Conservation (phyloP, 2,888 invertebrate genomes). For the Didymodactylos carnosus region DNA sequence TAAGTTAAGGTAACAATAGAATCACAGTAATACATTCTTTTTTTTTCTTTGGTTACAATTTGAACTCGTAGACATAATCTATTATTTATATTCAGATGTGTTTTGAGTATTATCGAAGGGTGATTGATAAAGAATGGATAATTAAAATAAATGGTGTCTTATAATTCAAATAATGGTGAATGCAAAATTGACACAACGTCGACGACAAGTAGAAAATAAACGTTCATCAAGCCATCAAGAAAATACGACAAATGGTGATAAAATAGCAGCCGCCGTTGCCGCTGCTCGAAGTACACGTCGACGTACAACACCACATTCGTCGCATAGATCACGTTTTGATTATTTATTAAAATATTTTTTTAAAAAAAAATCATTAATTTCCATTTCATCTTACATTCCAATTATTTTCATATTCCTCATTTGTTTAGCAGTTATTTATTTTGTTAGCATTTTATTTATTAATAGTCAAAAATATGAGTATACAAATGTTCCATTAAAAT, state of each 20-base stretch:
- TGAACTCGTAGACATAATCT: no score
- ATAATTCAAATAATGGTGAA: not conserved
- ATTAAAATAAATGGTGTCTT: not conserved
- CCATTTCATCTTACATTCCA: not conserved
- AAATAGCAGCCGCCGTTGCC: not conserved
- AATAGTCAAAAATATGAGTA: not conserved
- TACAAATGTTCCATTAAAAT: conserved; percentile 55
- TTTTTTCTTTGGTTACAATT: no score
- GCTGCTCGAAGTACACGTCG: not conserved
- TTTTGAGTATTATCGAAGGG: no score
- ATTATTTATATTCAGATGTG: no score
- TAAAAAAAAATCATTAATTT: not conserved
- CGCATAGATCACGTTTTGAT: not conserved
- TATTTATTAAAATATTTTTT: not conserved
- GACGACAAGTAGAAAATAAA: not conserved
- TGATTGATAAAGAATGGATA: no score
- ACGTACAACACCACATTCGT: not conserved
- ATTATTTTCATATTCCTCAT: not conserved
- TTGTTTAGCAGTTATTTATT: not conserved
- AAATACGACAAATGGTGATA: not conserved
- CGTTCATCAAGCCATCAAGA: not conserved
- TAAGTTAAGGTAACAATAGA: no score
- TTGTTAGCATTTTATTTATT: not conserved
- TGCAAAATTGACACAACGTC: not conserved
- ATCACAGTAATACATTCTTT: no score